Conservation (phyloP, 2,797 vertebrate genomes). For the Decapterus maruadsi region DNA sequence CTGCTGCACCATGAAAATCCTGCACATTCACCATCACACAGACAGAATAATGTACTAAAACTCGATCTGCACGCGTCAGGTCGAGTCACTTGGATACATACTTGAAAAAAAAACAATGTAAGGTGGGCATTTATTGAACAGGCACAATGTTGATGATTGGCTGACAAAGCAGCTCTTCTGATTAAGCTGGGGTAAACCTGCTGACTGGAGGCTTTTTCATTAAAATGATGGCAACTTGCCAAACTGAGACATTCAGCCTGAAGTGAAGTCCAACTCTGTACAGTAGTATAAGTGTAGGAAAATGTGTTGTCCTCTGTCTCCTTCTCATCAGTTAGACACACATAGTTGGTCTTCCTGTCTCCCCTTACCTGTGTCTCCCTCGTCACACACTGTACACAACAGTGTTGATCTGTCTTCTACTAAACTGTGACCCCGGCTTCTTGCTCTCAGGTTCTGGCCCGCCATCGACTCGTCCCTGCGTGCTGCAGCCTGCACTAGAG, state of each 20-base stretch:
- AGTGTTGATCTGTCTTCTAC: neutral
- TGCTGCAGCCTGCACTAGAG: constrained; percentile 77
- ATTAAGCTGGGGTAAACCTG: neutral
- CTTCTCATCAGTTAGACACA: neutral
- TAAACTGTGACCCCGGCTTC: neutral
- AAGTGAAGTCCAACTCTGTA: neutral
- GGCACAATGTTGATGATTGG: constrained; percentile 5
- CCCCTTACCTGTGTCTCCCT: neutral
- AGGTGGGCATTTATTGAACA: neutral
- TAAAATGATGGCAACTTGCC: neutral
- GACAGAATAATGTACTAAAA: neutral
- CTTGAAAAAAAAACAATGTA: neutral
- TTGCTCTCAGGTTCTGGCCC: constrained; percentile 83
- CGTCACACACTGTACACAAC: neutral
- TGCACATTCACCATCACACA: neutral
- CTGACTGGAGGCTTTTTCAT: constrained; percentile 3
- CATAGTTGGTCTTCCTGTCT: neutral
- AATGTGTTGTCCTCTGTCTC: neutral
- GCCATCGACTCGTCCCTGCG: constrained; percentile 82
- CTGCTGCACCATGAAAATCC: neutral
- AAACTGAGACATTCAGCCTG: neutral
- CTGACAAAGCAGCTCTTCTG: constrained; percentile 8
- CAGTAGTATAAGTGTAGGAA: neutral
- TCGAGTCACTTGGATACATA: neutral
- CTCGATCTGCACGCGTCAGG: neutral